Percentiles rank a stretch among this genome's conserved stretches.
Evolutionary conservation across 2,797 vertebrate species (phyloP).

Genomic region (Mus spretus): DNA sequence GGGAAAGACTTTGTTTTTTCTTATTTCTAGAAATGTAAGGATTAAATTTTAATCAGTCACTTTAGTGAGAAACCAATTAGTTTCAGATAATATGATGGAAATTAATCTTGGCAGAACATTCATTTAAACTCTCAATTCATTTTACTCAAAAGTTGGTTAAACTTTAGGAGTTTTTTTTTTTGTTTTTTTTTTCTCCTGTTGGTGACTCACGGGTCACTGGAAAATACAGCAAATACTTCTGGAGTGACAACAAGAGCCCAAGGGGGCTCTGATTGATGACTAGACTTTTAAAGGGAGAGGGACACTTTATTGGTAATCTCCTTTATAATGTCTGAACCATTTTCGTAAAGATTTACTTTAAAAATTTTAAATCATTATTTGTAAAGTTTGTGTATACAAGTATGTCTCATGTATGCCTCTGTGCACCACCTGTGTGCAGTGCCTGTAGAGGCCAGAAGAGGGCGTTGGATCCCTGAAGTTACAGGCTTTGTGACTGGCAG

Average conservation of each 20-base stretch:
- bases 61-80: constrained; percentile 66
- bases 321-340: no score
- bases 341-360: neutral
- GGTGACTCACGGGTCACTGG: neutral
- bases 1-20: constrained; percentile 40
- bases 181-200: neutral
- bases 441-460: neutral
- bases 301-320: neutral
- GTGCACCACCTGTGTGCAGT: neutral
- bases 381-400: neutral
- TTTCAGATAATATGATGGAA: neutral
- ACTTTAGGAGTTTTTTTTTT: neutral
- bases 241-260: neutral
- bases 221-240: neutral
- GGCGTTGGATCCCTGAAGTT: neutral
- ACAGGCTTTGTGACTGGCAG: neutral
- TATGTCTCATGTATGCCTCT: neutral
- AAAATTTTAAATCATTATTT: neutral
- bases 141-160: neutral
- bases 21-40: constrained; percentile 58
- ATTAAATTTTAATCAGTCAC: constrained; percentile 64
- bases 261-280: neutral
- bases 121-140: neutral
- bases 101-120: neutral
- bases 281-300: accelerated